Evolutionary conservation across 2,888 invertebrate species (phyloP), one percentile per base, ranked within the genome.

Genomic region (Morpho helenor): DNA sequence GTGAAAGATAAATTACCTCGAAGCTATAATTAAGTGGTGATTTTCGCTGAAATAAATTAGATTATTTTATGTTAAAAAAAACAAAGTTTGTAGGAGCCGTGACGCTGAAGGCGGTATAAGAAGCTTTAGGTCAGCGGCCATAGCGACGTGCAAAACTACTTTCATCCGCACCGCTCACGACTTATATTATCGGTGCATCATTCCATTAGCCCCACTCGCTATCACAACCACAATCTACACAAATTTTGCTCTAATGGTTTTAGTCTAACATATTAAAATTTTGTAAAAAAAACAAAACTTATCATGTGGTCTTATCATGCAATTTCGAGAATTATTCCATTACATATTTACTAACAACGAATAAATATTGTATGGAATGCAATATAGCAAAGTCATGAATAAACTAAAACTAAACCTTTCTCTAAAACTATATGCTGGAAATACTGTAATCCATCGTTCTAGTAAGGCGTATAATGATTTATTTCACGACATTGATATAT

Each of bases 81-180:
- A 49, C 42, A 45, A 46, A 53, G 50, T 41, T 49, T 52, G 57
- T 40, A 49, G 57, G 42, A 55, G 39, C 59, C 52, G 59, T 56
- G 56, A 62, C 59, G 62, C 59, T 62, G 52, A 56, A 61, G 64
- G 59, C 54, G 62, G 55, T 66, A 45, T 57, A 64, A 60, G 59
- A 63, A 62, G 59, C 67, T 62, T 54, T 66, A 62, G 64, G 65
- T 64, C 67, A 65, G 61, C 57, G 63, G 64, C 63, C 60, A 66
- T 54, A 56, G 61, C 61, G 68, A 66, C 64, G 66, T 58, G 65
- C 63, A 60, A 64, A 64, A 68, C 68, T 62, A 72, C 73, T 72
- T 73, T 73, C 71, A 69, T 72, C 70, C 61, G 62, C 61, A 60
- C 65, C 65, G 65, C 66, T 66, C 65, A 67, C 66, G 68, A 68